These are phyloP conservation scores for Drosophila insularis DNA, from an alignment of 1,140 invertebrate genomes.

Conservation along the genomic window DNA sequence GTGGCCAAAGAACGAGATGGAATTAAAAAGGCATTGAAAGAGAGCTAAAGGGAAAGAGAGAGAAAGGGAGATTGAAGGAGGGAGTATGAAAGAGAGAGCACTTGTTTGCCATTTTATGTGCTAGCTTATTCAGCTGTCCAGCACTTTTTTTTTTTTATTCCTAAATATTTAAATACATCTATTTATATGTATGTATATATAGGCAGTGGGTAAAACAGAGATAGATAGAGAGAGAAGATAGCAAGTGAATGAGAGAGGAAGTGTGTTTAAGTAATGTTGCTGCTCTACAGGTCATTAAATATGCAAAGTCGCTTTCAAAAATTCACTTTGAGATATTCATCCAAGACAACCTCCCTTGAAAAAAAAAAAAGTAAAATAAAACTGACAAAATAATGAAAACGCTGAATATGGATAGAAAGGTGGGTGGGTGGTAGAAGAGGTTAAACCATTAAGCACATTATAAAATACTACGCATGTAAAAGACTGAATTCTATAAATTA, in stretches of 20 bases:
- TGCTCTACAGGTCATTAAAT: constrained; percentile 39
- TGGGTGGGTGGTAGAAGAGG: neutral
- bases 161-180: constrained; percentile 27
- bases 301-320: constrained; percentile 34
- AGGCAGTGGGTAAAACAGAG: neutral
- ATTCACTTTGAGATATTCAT: constrained; percentile 48
- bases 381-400: neutral
- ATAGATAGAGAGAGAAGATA: neutral
- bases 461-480: neutral
- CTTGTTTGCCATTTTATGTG: constrained; percentile 17
- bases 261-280: constrained; percentile 65
- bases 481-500: neutral
- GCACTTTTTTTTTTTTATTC: constrained; percentile 32
- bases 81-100: neutral
- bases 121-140: constrained; percentile 39
- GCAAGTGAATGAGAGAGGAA: constrained; percentile 4
- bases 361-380: neutral
- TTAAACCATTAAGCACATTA: neutral
- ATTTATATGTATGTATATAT: constrained; percentile 3
- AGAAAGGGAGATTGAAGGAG: neutral
- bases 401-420: neutral
- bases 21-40: neutral
- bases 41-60: neutral
- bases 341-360: neutral
- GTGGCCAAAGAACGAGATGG: constrained; percentile 4